These are phyloP conservation scores for Teinopalpus imperialis DNA, from an alignment of 2,888 invertebrate species.

Conservation along the genomic window DNA sequence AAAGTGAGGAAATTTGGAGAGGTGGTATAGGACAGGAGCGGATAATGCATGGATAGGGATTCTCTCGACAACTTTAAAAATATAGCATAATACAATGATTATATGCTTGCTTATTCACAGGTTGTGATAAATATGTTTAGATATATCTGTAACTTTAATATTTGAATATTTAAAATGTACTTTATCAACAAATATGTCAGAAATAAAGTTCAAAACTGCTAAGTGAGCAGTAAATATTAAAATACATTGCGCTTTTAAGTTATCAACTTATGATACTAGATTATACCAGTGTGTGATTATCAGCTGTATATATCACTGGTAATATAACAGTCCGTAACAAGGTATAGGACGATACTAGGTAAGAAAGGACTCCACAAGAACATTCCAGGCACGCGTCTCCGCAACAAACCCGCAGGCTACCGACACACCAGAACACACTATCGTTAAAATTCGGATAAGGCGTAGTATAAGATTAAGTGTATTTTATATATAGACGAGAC, in stretches of 20 bases:
- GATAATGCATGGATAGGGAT: neutral
- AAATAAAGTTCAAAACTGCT: neutral
- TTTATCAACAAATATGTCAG: neutral
- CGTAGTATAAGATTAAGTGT: conserved; percentile 14
- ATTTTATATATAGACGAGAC: conserved; percentile 4
- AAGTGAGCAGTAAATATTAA: neutral
- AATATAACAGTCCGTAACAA: no score
- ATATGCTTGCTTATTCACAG: no score
- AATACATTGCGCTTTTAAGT: neutral
- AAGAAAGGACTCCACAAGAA: conserved; percentile 24
- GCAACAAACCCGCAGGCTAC: conserved; percentile 10
- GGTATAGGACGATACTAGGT: conserved; percentile 16
- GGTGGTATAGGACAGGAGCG: neutral
- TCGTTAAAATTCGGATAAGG: conserved; percentile 19
- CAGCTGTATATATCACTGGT: no score
- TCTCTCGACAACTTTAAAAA: no score
- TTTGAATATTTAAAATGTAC: neutral
- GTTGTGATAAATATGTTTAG: neutral
- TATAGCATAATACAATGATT: no score
- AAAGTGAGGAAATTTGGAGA: no score
- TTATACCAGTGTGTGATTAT: no score
- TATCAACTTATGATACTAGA: no score
- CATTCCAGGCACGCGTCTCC: conserved; percentile 18
- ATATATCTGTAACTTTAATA: neutral
- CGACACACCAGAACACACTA: conserved; percentile 4